Evolutionary conservation across 2,888 invertebrate species (phyloP), one percentile per base, ranked within the genome.

Genomic region (Ariolimax columbianus): DNA sequence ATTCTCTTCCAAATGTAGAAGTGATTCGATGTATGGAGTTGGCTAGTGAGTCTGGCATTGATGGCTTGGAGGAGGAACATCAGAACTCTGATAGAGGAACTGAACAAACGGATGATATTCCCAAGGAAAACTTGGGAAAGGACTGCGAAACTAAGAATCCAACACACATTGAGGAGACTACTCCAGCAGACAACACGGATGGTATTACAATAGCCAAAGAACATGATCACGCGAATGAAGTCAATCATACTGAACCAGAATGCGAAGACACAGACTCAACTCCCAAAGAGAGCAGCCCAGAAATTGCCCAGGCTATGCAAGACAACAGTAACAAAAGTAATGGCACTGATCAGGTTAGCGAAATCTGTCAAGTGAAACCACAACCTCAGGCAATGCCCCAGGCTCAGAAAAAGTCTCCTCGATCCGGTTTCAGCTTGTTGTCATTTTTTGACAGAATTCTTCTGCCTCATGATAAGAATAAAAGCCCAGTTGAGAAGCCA

Each of bases 371-470:
- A n/a, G 36, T 19, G 17, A 75, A 63, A 43, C 4, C 55, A 26
- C 17, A 11, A 0, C n/a, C 59, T 43, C 51, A 73, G 23, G 81
- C 26, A 23, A 47, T 30, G 26, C 33, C 73, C 4, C 82, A n/a
- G 4, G 38, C 47, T 11, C 73, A 85, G 75, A 86, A 86, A 68
- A 85, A 86, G 19, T 86, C 87, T n/a, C 86, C 88, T 6, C 85
- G 89, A 77, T 89, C 89, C 55, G 89, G 90, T 11, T 91, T 91
- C 88, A 91, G 89, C 82, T 88, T 91, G 77, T 89, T 92, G 40
- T 91, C 90, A 51, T 88, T 92, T 80, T 92, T 92, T 88, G 92
- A 92, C 86, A 91, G 91, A 81, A 89, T 92, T 11, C 87, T 92
- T 40, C 88, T 92, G 19, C 91, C 92, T 17, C 86, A 87, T n/a